Conservation (phyloP, 1,140 invertebrate species). For the Episyrphus balteatus region DNA sequence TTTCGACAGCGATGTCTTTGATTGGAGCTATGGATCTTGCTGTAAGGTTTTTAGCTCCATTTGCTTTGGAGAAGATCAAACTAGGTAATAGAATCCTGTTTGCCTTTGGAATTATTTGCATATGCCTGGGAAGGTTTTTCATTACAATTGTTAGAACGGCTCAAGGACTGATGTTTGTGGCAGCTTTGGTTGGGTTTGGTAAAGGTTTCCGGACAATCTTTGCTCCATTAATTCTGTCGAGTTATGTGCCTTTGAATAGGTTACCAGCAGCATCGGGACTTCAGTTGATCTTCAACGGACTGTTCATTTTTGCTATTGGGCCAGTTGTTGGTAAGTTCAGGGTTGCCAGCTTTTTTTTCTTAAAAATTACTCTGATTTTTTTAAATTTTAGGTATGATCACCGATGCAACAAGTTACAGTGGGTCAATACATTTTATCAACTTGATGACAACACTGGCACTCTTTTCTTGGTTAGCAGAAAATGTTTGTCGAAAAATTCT, state of each 20-base stretch:
- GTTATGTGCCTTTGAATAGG: slow-evolving; percentile 49
- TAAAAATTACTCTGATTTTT: neutral
- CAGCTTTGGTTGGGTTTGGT: slow-evolving; percentile 45
- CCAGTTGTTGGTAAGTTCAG: slow-evolving; percentile 46
- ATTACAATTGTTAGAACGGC: slow-evolving; percentile 21
- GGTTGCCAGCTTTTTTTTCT: neutral
- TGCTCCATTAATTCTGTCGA: slow-evolving; percentile 54
- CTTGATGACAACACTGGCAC: slow-evolving; percentile 13
- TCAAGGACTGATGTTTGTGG: slow-evolving; percentile 19
- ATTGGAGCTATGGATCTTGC: slow-evolving; percentile 46
- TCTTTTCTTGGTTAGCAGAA: slow-evolving; percentile 22
- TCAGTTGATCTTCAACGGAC: slow-evolving; percentile 50
- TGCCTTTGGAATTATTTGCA: slow-evolving; percentile 48
- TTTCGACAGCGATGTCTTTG: slow-evolving; percentile 49
- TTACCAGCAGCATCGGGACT: slow-evolving; percentile 51
- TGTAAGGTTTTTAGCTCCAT: slow-evolving; percentile 48
- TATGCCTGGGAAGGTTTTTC: slow-evolving; percentile 45
- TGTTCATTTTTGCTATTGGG: slow-evolving; percentile 47
- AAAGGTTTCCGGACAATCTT: slow-evolving; percentile 60
- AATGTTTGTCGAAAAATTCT: slow-evolving; percentile 15
- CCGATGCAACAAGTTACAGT: slow-evolving; percentile 16
- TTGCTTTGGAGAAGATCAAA: slow-evolving; percentile 47
- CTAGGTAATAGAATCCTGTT: slow-evolving; percentile 54
- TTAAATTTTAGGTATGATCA: slow-evolving; percentile 17
- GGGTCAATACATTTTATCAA: slow-evolving; percentile 27